These are phyloP conservation scores for Ondatra zibethicus DNA, from an alignment of 2,113 vertebrate species.

Conservation along the genomic window DNA sequence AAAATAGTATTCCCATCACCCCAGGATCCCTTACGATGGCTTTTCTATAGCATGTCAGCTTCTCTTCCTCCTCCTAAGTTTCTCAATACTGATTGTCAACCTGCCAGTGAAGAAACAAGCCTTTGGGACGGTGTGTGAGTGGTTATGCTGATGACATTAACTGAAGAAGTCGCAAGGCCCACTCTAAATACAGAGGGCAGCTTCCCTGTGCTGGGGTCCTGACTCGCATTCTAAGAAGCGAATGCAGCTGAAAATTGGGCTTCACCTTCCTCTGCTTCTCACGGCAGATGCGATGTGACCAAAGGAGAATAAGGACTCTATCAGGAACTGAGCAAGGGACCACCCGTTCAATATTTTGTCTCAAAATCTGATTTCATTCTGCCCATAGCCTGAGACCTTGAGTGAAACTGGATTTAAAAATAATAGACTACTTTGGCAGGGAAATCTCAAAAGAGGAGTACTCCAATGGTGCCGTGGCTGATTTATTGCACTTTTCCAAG, in stretches of 20 bases:
- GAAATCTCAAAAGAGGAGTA: not conserved
- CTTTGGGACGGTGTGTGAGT: not conserved
- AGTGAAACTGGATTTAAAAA: not conserved
- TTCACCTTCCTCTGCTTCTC: not conserved
- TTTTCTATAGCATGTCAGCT: not conserved
- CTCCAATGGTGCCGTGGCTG: not conserved
- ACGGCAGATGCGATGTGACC: not conserved
- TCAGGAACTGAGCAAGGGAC: not conserved
- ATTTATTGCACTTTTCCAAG: not conserved
- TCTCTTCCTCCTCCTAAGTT: not conserved
- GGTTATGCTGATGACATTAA: not conserved
- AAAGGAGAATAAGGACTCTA: not conserved
- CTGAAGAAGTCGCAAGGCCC: not conserved
- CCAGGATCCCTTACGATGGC: not conserved
- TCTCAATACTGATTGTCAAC: not conserved
- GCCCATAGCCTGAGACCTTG: not conserved
- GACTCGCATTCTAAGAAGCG: not conserved
- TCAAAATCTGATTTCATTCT: not conserved
- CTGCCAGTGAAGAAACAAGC: not conserved
- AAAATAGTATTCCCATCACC: not conserved
- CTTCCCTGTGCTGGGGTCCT: not conserved
- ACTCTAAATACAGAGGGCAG: not conserved
- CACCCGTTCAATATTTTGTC: not conserved
- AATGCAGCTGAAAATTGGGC: not conserved
- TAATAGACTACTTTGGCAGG: not conserved